Percentiles rank a stretch among this genome's conserved stretches.
phyloP scores from a whole-genome alignment of 2,113 vertebrate species.

The Hiodon alosoides region DNA sequence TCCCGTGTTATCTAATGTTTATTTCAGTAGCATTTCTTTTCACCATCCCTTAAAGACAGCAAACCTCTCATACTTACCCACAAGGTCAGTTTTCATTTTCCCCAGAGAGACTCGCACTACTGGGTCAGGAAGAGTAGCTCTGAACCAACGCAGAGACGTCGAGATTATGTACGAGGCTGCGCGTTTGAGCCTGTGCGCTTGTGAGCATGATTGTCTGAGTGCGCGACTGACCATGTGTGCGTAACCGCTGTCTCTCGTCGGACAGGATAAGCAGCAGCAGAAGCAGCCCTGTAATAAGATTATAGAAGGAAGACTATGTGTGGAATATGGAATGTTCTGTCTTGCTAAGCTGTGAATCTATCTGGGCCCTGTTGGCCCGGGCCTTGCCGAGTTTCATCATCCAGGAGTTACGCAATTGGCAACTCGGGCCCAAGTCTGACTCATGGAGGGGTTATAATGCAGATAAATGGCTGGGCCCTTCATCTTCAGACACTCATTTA shows the following conservation, averaged over 20 bases:
- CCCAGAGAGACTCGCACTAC: conserved; percentile 47
- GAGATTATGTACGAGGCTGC: conserved; percentile 1
- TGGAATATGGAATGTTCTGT: conserved; percentile 64
- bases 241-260: conserved; percentile 43
- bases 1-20: neutral
- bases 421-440: conserved; percentile 13
- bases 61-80: conserved; percentile 59
- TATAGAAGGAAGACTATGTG: conserved; percentile 62
- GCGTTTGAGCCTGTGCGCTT: conserved; percentile 15
- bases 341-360: conserved; percentile 54
- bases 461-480: conserved; percentile 1
- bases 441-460: neutral
- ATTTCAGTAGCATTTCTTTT: neutral
- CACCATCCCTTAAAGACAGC: neutral
- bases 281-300: conserved; percentile 65
- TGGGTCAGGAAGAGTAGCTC: conserved; percentile 7
- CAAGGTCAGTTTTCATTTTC: conserved; percentile 70
- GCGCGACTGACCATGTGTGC: conserved; percentile 38
- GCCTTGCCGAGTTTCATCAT: conserved; percentile 16
- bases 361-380: conserved; percentile 1
- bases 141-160: neutral
- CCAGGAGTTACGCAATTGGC: conserved; percentile 2
- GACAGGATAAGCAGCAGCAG: conserved; percentile 56
- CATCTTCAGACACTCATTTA: conserved; percentile 12
- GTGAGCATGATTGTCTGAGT: conserved; percentile 30